These are phyloP conservation scores for Acridotheres tristis DNA, from an alignment of 2,797 vertebrate species.

Conservation along the genomic window DNA sequence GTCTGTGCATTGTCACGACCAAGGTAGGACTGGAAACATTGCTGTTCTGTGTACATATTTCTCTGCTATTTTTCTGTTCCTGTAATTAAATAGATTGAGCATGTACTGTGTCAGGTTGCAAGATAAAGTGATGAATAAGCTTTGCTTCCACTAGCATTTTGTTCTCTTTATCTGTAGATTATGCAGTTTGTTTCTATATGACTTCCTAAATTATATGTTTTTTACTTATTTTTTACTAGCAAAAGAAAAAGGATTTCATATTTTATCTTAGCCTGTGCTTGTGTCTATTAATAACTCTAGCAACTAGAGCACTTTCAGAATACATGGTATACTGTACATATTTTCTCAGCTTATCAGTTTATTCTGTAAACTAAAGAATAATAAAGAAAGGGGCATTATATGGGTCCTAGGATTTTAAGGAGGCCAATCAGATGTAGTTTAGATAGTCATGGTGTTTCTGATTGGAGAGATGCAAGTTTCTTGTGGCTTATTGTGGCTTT, in stretches of 20 bases:
- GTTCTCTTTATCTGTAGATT: slow-evolving; percentile 58
- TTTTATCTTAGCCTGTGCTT: slow-evolving; percentile 47
- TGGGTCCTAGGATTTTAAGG: slow-evolving; percentile 66
- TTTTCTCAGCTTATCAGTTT: slow-evolving; percentile 57
- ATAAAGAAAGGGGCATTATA: slow-evolving; percentile 63
- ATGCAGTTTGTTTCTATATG: slow-evolving; percentile 53
- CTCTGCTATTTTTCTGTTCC: slow-evolving; percentile 66
- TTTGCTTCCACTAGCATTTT: slow-evolving; percentile 61
- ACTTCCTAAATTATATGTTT: slow-evolving; percentile 66
- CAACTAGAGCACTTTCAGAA: slow-evolving; percentile 65
- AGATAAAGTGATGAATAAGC: slow-evolving; percentile 72
- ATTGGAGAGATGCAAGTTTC: slow-evolving; percentile 78
- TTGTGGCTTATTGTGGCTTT: slow-evolving; percentile 62
- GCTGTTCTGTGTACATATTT: slow-evolving; percentile 69
- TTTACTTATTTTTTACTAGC: slow-evolving; percentile 57
- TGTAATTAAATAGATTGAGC: slow-evolving; percentile 69
- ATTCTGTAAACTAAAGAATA: slow-evolving; percentile 60
- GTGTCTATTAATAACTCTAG: slow-evolving; percentile 73
- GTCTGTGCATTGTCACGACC: slow-evolving; percentile 97
- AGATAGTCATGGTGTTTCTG: slow-evolving; percentile 74
- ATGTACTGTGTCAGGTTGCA: slow-evolving; percentile 67
- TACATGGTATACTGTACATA: slow-evolving; percentile 56
- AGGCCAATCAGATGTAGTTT: slow-evolving; percentile 78
- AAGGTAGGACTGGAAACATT: slow-evolving; percentile 88
- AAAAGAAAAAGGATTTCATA: slow-evolving; percentile 50